A percentile compares a stretch with the other conserved stretches of the same genome.
These are phyloP conservation scores for Meandrusa payeni DNA, from an alignment of 2,888 invertebrate genomes.

Conservation along the genomic window DNA sequence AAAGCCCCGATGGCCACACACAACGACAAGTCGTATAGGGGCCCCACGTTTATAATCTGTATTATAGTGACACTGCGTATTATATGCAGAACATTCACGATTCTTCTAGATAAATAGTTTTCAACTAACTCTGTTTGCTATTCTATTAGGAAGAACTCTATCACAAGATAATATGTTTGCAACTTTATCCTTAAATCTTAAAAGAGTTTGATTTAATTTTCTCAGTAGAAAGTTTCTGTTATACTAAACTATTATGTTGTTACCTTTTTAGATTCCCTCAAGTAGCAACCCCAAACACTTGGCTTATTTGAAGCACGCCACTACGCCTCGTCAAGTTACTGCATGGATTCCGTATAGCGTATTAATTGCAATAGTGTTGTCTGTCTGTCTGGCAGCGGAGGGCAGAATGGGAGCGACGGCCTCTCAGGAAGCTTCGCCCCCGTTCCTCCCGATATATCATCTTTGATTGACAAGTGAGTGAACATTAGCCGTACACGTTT, in stretches of 20 bases:
- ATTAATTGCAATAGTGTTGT: conserved; percentile 27
- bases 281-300: conserved; percentile 24
- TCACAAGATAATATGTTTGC: neutral
- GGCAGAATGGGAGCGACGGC: conserved; percentile 66
- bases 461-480: conserved; percentile 76
- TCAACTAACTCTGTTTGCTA: too few relatives aligned
- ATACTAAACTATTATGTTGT: conserved; percentile 17
- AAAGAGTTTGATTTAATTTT: neutral
- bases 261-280: conserved; percentile 25
- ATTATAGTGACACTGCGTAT: too few relatives aligned
- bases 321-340: conserved; percentile 21
- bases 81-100: too few relatives aligned
- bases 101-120: too few relatives aligned
- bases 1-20: too few relatives aligned
- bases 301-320: conserved; percentile 19
- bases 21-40: too few relatives aligned
- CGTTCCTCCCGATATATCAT: conserved; percentile 73
- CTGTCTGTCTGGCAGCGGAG: conserved; percentile 53
- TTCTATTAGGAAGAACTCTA: too few relatives aligned
- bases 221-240: conserved; percentile 15
- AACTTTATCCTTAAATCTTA: conserved; percentile 1
- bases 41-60: too few relatives aligned
- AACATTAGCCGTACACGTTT: too few relatives aligned
- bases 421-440: conserved; percentile 63
- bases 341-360: conserved; percentile 27